Evolutionary conservation across 2,113 vertebrate genomes (phyloP), one percentile per base, ranked within the genome.

Genomic region (Tilapia sparmanii): DNA sequence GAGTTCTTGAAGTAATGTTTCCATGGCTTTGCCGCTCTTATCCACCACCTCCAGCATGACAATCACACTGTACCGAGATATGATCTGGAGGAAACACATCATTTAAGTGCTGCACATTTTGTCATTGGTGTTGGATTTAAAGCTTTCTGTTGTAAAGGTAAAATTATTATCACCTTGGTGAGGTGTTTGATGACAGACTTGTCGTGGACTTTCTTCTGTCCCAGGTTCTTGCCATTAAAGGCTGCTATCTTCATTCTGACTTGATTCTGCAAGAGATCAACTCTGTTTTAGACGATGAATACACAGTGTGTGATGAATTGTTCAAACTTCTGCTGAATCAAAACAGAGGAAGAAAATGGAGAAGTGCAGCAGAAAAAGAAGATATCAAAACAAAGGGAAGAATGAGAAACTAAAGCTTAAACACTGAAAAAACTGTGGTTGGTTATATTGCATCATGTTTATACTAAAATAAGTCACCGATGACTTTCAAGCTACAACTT

Each of bases 161-260:
- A 76, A n/a, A 3, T 40, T 4, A 12, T 29, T 5, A 52, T 86
- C 53, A 94, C 95, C 89, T 94, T 85, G 22, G 87, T 93, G 16
- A 96, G 92, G 12, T 85, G 29, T 3, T 19, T 8, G 4, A 89
- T 0, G 1, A 94, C 50, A 4, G 18, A 15, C 9, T 83, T 42
- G 50, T 95, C 9, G 2, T 45, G 68, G 59, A 94, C 90, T 68
- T 96, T 96, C 10, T 76, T 93, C 31, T 9, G 1, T 15, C 95
- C 95, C 78, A 95, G 83, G 38, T 91, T 94, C 66, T 73, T 85
- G 68, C 80, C 66, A 2, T 95, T 96, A 83, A 95, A 96, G 8
- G 95, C 92, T 26, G 95, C 95, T 2, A 95, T 88, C 93, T 95
- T 96, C 95, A 95, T 95, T n/a, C 12, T 91, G 57, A n/a, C 86